phyloP scores from a whole-genome alignment of 2,888 invertebrate genomes.

The Epinotia nisella region DNA sequence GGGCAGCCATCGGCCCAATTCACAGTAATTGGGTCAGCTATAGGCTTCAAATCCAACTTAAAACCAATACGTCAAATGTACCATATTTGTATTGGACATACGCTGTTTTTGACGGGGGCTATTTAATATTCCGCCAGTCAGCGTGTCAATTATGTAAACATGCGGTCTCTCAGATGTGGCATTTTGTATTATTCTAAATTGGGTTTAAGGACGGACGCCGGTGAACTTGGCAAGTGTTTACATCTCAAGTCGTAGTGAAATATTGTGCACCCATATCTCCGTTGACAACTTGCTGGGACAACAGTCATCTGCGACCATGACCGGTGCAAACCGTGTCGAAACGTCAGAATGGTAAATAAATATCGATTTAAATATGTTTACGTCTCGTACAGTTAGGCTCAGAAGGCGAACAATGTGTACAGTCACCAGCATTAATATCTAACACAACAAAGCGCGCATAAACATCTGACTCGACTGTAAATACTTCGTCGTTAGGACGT shows the following conservation, averaged over 20 bases:
- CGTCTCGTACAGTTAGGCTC: neutral
- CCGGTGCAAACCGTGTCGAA: too few relatives aligned
- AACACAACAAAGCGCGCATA: too few relatives aligned
- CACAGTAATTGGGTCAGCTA: slow-evolving; percentile 10
- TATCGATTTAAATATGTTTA: too few relatives aligned
- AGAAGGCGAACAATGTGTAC: neutral
- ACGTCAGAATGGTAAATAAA: too few relatives aligned
- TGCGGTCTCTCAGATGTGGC: slow-evolving; percentile 1
- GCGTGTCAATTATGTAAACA: slow-evolving; percentile 15
- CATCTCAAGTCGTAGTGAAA: too few relatives aligned
- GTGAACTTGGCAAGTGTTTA: slow-evolving; percentile 7
- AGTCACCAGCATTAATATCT: too few relatives aligned
- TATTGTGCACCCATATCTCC: too few relatives aligned
- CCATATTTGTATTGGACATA: neutral
- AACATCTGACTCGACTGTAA: too few relatives aligned
- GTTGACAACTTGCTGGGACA: too few relatives aligned
- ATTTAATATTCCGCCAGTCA: slow-evolving; percentile 12
- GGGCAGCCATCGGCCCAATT: slow-evolving; percentile 28
- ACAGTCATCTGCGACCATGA: too few relatives aligned
- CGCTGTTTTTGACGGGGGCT: neutral
- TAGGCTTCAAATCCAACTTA: neutral
- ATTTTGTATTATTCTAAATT: slow-evolving; percentile 19
- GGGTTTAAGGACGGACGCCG: neutral
- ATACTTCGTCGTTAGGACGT: too few relatives aligned
- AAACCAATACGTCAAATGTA: slow-evolving; percentile 9